Evolutionary conservation across 2,113 vertebrate species (phyloP), one percentile per base, ranked within the genome.

Genomic region (Hippoglossus stenolepis): DNA sequence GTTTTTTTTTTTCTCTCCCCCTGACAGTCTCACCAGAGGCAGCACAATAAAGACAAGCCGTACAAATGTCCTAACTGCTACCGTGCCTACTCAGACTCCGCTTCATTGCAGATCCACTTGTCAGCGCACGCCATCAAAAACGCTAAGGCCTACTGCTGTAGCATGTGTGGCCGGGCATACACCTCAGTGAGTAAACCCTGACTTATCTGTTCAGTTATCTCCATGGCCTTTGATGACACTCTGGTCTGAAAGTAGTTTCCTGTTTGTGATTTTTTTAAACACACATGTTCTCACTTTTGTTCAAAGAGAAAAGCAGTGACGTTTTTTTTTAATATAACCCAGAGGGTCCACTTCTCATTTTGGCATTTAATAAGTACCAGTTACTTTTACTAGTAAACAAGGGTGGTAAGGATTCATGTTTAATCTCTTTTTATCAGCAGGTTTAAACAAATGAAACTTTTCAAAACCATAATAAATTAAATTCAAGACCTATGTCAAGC

Each of bases 61-160:
- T 99, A 99, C 91, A 99, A 99, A 94, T 99, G 98, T 96, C 97
- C 98, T 21, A 99, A 99, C 95, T 99, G 98, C 93, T 99, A 99
- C 95, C 96, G 98, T 88, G 97, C 98, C 43, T 99, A 99, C 93
- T 95, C 97, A 0, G 97, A 99, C 95, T 99, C 98, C 0, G 97
- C 97, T 53, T 99, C 98, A 26, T 94, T 99, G 91, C 98, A 99
- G 96, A 99, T 99, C 93, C 98, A 99, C 93, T 95, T 99, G 88
- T 99, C 98, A 0, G 97, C 97, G 0, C 98, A 99, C 0, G 97
- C 97, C 85, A 96, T 99, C 94, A 99, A 99, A 88, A 98, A 99
- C 15, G 97, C 97, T 84, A 99, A 99, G 93, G 97, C 98, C 75
- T 99, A 99, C 82, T 98, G 97, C 94, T 99, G 98, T 94, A 99